Percentiles rank a stretch among this genome's conserved stretches.
Conservation (phyloP, 30 jellyfish, hydroid and myxozoan species). For the Catostylus mosaicus region DNA sequence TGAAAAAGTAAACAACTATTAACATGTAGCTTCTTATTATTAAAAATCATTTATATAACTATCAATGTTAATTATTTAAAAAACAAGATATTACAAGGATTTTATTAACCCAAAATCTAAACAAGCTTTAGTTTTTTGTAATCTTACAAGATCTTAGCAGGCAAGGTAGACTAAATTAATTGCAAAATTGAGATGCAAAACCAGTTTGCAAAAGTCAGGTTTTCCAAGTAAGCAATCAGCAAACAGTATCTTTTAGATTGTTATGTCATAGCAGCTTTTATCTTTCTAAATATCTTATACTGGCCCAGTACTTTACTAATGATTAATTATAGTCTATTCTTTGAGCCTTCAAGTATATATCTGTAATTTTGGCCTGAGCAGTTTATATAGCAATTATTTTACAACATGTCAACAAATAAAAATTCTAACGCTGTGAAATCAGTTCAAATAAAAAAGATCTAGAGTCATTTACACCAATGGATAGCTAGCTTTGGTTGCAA, state of each 20-base stretch:
- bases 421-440: neutral
- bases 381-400: neutral
- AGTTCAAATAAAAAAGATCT: neutral
- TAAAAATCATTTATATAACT: neutral
- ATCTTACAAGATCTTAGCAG: neutral
- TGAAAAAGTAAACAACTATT: too few species aligned
- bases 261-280: neutral
- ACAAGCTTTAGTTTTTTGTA: too few species aligned
- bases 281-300: too few species aligned
- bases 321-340: too few species aligned
- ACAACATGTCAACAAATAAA: too few species aligned
- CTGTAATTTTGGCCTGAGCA: neutral
- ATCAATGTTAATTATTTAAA: neutral
- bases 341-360: neutral
- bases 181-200: neutral
- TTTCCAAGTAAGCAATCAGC: neutral
- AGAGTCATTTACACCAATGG: slow-evolving; percentile 81
- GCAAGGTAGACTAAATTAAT: neutral
- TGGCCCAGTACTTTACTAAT: neutral
- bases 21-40: neutral
- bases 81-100: neutral
- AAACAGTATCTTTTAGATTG: neutral
- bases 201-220: neutral
- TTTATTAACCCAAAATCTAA: too few species aligned
- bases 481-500: slow-evolving; percentile 95